Conservation (phyloP, 2,113 vertebrate species). For the Caretta caretta region DNA sequence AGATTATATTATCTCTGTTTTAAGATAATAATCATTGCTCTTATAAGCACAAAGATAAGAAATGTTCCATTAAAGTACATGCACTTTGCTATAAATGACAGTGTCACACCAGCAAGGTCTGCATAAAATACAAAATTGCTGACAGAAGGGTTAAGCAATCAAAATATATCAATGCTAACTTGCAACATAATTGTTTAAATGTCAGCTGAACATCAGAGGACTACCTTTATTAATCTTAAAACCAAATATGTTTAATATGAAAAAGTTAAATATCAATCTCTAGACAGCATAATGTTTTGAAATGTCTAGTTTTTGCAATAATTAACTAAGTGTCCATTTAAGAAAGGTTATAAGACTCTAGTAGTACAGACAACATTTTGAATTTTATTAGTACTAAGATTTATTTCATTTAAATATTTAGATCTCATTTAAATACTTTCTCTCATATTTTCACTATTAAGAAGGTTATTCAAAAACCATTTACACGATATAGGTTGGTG, state of each 20-base stretch:
- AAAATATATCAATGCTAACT: constrained; percentile 62
- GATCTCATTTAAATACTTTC: constrained; percentile 58
- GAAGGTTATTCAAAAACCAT: constrained; percentile 43
- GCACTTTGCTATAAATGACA: constrained; percentile 42
- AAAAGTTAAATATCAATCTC: constrained; percentile 73
- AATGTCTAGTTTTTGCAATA: constrained; percentile 58
- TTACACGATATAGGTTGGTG: background rate
- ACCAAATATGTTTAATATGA: constrained; percentile 66
- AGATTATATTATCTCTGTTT: background rate
- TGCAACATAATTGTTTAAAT: constrained; percentile 72
- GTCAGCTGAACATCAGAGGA: constrained; percentile 69
- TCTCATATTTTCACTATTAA: constrained; percentile 51
- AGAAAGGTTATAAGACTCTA: constrained; percentile 72
- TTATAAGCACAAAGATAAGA: constrained; percentile 4
- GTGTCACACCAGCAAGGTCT: constrained; percentile 42
- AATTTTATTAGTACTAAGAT: constrained; percentile 61
- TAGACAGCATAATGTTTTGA: constrained; percentile 57
- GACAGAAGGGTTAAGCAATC: constrained; percentile 68
- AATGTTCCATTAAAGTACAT: constrained; percentile 41
- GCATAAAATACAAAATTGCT: constrained; percentile 65
- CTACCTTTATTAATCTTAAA: constrained; percentile 69
- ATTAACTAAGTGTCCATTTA: constrained; percentile 67
- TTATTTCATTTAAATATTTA: constrained; percentile 69
- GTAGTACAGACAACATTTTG: constrained; percentile 65
- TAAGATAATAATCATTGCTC: constrained; percentile 1